These are phyloP conservation scores for Desmophyllum pertusum DNA, from an alignment of 92 coral and sea anemone species.

Conservation along the genomic window DNA sequence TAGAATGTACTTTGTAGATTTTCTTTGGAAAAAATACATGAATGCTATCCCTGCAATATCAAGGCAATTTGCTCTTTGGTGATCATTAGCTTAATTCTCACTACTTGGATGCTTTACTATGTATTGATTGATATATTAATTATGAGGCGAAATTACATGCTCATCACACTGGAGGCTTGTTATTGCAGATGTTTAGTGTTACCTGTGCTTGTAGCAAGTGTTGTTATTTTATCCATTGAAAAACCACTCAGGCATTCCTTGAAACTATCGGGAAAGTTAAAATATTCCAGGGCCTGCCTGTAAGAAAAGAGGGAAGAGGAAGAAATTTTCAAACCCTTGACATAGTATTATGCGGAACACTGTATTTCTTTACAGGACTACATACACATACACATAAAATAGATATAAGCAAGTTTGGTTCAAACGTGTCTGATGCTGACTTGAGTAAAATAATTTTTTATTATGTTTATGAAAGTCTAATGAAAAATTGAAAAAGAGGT, in stretches of 20 bases:
- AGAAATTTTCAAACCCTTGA: not conserved
- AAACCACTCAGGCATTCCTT: slow-evolving; percentile 76
- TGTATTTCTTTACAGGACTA: not conserved
- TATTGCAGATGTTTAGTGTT: not conserved
- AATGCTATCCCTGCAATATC: too few relatives aligned
- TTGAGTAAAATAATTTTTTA: too few relatives aligned
- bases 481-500: too few relatives aligned
- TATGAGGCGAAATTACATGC: not conserved
- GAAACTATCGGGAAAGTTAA: slow-evolving; percentile 65
- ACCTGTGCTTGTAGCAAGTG: slow-evolving; percentile 48
- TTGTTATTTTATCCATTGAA: slow-evolving; percentile 75
- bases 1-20: too few relatives aligned
- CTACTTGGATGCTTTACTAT: not conserved
- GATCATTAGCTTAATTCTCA: not conserved
- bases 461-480: too few relatives aligned
- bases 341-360: not conserved
- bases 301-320: not conserved
- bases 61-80: not conserved
- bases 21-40: too few relatives aligned
- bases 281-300: slow-evolving; percentile 83
- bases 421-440: too few relatives aligned
- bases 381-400: not conserved
- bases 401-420: not conserved
- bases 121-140: too few relatives aligned
- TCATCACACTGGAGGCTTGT: not conserved